Percentiles rank a stretch among this genome's conserved stretches.
Evolutionary conservation across 2,113 vertebrate genomes (phyloP).

Genomic region (Dicaeum eximium): DNA sequence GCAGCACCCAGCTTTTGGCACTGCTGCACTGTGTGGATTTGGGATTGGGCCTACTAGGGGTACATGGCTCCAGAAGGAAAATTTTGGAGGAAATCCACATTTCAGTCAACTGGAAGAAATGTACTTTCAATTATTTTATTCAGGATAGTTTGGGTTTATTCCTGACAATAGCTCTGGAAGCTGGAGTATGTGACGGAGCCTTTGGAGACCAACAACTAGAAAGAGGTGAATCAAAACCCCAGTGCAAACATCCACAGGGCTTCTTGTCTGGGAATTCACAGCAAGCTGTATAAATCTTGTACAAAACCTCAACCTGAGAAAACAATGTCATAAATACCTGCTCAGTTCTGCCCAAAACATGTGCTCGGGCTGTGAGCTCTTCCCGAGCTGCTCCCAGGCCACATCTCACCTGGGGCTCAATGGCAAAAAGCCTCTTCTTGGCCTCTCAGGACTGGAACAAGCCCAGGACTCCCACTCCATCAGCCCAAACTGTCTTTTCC

Average conservation of each 20-base stretch:
- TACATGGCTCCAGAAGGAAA: not conserved
- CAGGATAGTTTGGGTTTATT: not conserved
- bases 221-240: not conserved
- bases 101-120: not conserved
- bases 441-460: not conserved
- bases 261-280: not conserved
- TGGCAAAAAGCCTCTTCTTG: not conserved
- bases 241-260: not conserved
- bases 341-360: not conserved
- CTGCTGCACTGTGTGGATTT: not conserved
- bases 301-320: not conserved
- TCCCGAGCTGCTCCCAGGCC: not conserved
- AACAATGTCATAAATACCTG: not conserved
- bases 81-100: not conserved
- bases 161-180: slow-evolving; percentile 24
- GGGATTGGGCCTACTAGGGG: not conserved
- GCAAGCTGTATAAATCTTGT: not conserved
- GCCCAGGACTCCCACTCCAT: not conserved
- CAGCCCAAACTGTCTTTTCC: not conserved
- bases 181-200: not conserved
- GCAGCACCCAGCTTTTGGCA: not conserved
- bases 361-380: not conserved
- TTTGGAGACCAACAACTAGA: not conserved
- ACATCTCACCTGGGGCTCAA: not conserved
- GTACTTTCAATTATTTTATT: slow-evolving; percentile 5